Percentiles rank a stretch among this genome's conserved stretches.
These are phyloP conservation scores for Noctua janthina DNA, from an alignment of 2,888 invertebrate genomes.

Conservation along the genomic window DNA sequence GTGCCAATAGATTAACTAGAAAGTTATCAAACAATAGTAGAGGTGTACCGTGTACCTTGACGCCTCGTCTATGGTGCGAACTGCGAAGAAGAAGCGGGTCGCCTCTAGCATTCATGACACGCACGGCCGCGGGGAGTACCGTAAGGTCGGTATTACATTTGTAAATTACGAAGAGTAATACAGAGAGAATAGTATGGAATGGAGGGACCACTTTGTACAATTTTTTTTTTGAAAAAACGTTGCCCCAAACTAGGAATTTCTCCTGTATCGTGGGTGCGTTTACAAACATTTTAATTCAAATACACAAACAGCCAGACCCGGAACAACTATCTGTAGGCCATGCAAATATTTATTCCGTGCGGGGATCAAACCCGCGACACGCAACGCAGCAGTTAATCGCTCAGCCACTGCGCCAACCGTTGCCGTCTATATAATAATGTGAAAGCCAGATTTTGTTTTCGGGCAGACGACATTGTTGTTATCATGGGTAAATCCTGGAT, in stretches of 20 bases:
- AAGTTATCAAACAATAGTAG: conserved; percentile 11
- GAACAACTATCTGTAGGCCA: too few species aligned
- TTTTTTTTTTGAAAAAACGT: too few species aligned
- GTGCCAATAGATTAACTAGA: conserved; percentile 6
- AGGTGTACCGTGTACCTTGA: conserved; percentile 28
- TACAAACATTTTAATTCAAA: too few species aligned
- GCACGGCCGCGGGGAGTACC: conserved; percentile 59
- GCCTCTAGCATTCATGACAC: conserved; percentile 55
- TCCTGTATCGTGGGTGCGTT: too few species aligned
- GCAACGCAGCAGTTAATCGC: too few species aligned
- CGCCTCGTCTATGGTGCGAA: neutral
- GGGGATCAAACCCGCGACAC: too few species aligned
- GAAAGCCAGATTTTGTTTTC: neutral
- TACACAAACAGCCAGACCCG: too few species aligned
- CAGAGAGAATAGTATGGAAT: neutral
- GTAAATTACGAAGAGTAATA: conserved; percentile 40
- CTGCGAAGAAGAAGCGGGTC: conserved; percentile 31
- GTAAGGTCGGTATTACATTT: conserved; percentile 62
- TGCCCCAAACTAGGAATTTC: too few species aligned
- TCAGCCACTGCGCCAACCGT: too few species aligned
- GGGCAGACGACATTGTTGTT: neutral
- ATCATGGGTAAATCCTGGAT: neutral
- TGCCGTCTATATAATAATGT: too few species aligned
- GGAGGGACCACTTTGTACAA: conserved; percentile 20
- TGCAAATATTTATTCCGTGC: too few species aligned